phyloP scores from a whole-genome alignment of 2,797 vertebrate genomes.

The Amazonetta brasiliensis region DNA sequence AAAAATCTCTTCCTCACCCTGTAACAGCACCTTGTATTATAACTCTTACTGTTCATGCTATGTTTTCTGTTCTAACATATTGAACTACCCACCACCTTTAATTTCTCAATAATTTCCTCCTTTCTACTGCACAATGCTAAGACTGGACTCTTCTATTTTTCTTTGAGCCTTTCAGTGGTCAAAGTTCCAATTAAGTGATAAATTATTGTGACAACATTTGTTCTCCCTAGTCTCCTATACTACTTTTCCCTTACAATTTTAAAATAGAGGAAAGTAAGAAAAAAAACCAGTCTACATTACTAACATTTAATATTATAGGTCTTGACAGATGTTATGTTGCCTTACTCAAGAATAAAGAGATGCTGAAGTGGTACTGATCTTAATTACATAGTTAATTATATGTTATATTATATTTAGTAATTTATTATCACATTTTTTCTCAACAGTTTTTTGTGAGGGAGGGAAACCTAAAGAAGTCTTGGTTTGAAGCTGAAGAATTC shows the following conservation, averaged over 20 bases:
- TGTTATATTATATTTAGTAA: background rate
- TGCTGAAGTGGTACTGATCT: background rate
- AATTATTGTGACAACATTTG: background rate
- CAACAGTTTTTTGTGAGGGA: constrained; percentile 70
- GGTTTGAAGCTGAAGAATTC: constrained; percentile 87
- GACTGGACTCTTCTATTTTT: background rate
- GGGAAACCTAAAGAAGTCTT: constrained; percentile 82
- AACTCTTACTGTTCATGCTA: background rate
- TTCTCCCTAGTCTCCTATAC: background rate
- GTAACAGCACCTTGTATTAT: background rate
- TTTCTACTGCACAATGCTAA: background rate
- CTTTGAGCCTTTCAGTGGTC: background rate
- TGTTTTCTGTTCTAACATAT: background rate
- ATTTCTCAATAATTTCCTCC: background rate
- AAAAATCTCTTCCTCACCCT: background rate
- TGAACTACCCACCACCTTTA: background rate
- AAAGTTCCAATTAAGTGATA: background rate
- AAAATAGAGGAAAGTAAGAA: background rate
- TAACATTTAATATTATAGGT: background rate
- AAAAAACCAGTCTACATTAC: background rate
- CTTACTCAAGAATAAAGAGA: background rate
- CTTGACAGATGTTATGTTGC: background rate
- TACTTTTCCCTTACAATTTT: background rate
- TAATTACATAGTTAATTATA: background rate
- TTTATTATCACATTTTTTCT: background rate